Percentiles rank a stretch among this genome's conserved stretches.
Evolutionary conservation across 2,113 vertebrate genomes (phyloP).

Genomic region (Hucho hucho): DNA sequence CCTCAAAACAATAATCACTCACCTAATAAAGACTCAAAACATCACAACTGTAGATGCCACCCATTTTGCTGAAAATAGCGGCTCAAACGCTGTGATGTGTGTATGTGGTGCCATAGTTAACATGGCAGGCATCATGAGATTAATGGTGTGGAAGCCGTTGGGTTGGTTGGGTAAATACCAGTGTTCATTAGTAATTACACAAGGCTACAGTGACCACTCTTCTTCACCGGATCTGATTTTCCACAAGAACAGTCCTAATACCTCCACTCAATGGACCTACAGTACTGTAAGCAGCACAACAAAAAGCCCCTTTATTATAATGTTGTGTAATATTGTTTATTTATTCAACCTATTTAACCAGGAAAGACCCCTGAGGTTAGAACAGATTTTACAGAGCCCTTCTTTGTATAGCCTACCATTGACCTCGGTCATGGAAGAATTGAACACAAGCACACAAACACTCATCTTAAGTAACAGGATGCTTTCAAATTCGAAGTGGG

Average conservation of each 20-base stretch:
- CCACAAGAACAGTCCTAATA: constrained; percentile 37
- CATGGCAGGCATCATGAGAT: background rate
- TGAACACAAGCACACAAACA: background rate
- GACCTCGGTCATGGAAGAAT: too few relatives aligned
- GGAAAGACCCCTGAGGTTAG: too few relatives aligned
- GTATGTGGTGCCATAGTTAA: background rate
- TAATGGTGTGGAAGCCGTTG: constrained; percentile 31
- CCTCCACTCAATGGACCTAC: constrained; percentile 55
- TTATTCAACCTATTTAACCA: too few relatives aligned
- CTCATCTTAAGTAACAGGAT: background rate
- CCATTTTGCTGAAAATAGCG: background rate
- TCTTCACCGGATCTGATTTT: constrained; percentile 20
- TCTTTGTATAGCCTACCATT: too few relatives aligned
- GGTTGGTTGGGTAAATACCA: constrained; percentile 26
- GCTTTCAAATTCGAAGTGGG: background rate
- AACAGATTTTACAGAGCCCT: too few relatives aligned
- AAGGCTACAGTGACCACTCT: constrained; percentile 24
- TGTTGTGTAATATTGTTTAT: too few relatives aligned
- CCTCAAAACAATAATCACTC: background rate
- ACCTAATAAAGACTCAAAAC: too few relatives aligned
- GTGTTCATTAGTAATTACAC: constrained; percentile 45
- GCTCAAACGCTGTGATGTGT: background rate
- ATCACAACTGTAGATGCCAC: background rate
- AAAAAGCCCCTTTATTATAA: too few relatives aligned
- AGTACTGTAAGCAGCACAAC: background rate